Base-by-base conservation (phyloP, 2,797 vertebrate genomes). In the Eupleurogrammus muticus region DNA sequence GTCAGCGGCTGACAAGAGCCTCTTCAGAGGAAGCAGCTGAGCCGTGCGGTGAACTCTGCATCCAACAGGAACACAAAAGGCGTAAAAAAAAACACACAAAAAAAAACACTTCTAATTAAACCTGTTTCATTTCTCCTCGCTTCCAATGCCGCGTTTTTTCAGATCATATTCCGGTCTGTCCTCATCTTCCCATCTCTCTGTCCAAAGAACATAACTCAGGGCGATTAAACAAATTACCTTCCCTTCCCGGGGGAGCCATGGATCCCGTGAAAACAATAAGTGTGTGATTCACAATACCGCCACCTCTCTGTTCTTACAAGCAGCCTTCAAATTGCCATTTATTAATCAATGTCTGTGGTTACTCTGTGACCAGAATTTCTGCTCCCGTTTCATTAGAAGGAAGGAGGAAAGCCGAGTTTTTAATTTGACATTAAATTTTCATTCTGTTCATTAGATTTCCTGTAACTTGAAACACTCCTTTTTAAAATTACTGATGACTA, bases 161-260 rank as follows among this genome's bases (percentile, higher is more conserved):
- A 24, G 62, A 59, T 60, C 52, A 69, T 81, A 75, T 84, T 79
- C 73, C 59, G 73, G 79, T 64, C 67, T 52, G 17, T 64, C 65
- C 56, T 76, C 28, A 79, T 85, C 87, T 51, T 16, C 67, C 72
- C 76, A 84, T 82, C 84, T 79, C 82, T 83, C 73, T 53, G 75
- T 82, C 86, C 79, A 36, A 50, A 83, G 77, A 83, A 89, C 85
- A 81, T 84, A 90, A 90, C 87, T 87, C 72, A 77, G 64, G 67
- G 77, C 52, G 73, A 92, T 92, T 90, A 92, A 91, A 94, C 88
- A 90, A 94, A 93, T 91, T 80, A 90, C 85, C 80, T 88, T 63
- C 65, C 69, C 54, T 90, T n/a, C 90, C 83, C 80, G 23, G 67
- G 86, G 89, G 89, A 87, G 75, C 63, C 61, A 42, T 77, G 80